Percentiles rank a stretch among this genome's conserved stretches.
phyloP scores from a whole-genome alignment of 1,140 invertebrate genomes.

The Drosophila pruinosa region DNA sequence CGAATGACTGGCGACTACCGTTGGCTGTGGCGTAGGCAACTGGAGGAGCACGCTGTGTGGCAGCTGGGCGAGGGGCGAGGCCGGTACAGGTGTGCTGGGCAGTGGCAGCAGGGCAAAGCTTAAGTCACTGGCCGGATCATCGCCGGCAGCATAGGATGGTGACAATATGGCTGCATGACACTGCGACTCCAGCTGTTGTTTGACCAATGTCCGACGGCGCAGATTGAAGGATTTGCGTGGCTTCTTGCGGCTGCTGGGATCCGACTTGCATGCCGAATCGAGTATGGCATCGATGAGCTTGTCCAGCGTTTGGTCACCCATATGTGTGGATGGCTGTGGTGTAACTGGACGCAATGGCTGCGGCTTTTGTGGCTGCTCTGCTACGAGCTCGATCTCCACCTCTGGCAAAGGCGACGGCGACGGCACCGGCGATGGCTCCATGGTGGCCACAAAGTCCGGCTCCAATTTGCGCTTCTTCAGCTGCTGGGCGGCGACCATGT shows the following conservation, averaged over 20 bases:
- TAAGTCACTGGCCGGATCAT: conserved; percentile 78
- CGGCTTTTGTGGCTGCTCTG: not conserved
- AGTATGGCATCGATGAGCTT: conserved; percentile 79
- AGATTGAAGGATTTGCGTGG: conserved; percentile 70
- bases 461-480: conserved; percentile 64
- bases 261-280: conserved; percentile 76
- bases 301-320: conserved; percentile 79
- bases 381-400: not conserved
- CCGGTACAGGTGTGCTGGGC: conserved; percentile 43
- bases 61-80: conserved; percentile 36
- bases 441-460: conserved; percentile 50
- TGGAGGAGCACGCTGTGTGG: conserved; percentile 38
- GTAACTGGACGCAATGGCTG: conserved; percentile 25
- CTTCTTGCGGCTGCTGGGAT: conserved; percentile 62
- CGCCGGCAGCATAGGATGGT: conserved; percentile 75
- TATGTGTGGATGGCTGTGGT: conserved; percentile 61
- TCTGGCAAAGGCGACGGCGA: not conserved
- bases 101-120: conserved; percentile 55
- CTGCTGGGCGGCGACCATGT: conserved; percentile 44
- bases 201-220: conserved; percentile 69
- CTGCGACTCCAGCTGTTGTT: conserved; percentile 62
- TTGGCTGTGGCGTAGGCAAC: conserved; percentile 38
- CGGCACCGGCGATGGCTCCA: not conserved
- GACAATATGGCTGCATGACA: conserved; percentile 49
- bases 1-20: not conserved